These are phyloP conservation scores for Emmelina monodactyla DNA, from an alignment of 2,888 invertebrate species.

Conservation along the genomic window DNA sequence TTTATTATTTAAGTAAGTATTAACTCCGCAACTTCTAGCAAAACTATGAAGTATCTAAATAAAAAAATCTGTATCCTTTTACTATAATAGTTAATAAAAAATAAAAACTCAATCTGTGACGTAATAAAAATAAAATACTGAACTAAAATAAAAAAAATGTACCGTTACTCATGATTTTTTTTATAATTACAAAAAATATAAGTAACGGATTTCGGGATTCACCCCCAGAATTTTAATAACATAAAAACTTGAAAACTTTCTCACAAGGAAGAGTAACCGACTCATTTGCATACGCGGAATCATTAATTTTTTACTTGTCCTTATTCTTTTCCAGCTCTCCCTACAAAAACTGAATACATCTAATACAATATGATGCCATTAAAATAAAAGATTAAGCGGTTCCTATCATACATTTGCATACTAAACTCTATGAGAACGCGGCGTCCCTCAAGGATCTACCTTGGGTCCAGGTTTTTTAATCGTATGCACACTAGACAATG, in stretches of 20 bases:
- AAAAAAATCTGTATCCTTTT: too few species aligned
- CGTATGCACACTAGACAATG: constrained; percentile 45
- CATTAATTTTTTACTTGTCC: constrained; percentile 47
- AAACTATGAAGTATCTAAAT: too few species aligned
- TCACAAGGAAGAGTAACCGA: constrained; percentile 35
- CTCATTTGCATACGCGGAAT: constrained; percentile 52
- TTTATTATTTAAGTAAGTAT: too few species aligned
- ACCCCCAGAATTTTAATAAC: constrained; percentile 20
- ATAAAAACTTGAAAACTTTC: constrained; percentile 28
- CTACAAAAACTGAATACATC: constrained; percentile 39
- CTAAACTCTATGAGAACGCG: constrained; percentile 49
- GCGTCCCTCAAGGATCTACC: constrained; percentile 36
- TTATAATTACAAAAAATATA: too few species aligned
- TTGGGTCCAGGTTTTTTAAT: constrained; percentile 37
- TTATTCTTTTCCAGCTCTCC: constrained; percentile 37
- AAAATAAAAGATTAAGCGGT: constrained; percentile 62
- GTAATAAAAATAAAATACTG: too few species aligned
- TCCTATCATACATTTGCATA: constrained; percentile 55
- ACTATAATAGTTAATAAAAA: too few species aligned
- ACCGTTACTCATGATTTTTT: too few species aligned
- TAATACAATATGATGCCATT: constrained; percentile 59
- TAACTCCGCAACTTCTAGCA: too few species aligned
- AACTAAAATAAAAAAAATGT: too few species aligned
- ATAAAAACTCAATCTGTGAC: too few species aligned
- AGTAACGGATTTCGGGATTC: too few species aligned